These are phyloP conservation scores for Lissonota sp. DNA, from an alignment of 2,888 invertebrate genomes.

Conservation along the genomic window DNA sequence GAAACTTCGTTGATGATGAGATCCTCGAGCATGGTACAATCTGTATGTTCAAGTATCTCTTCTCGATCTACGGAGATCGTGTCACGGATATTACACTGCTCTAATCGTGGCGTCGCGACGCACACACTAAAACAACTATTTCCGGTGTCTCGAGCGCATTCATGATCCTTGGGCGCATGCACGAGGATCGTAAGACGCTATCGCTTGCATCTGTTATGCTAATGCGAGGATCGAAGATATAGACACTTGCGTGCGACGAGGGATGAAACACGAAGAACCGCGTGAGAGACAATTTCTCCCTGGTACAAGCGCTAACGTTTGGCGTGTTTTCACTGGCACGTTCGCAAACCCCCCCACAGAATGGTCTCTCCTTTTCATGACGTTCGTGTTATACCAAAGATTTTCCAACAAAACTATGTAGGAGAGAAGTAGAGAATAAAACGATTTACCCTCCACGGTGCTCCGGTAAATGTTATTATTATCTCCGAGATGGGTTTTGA, in stretches of 20 bases:
- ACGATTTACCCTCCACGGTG: neutral
- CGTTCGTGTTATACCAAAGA: slow-evolving; percentile 34
- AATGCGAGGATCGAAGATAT: slow-evolving; percentile 66
- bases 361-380: neutral
- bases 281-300: slow-evolving; percentile 27
- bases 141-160: neutral
- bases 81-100: neutral
- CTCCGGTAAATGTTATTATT: slow-evolving; percentile 48
- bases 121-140: neutral
- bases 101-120: neutral
- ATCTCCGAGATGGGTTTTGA: neutral
- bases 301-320: slow-evolving; percentile 31
- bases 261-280: slow-evolving; percentile 36
- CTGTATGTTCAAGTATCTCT: slow-evolving; percentile 4
- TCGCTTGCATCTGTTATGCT: slow-evolving; percentile 76
- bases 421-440: slow-evolving; percentile 26
- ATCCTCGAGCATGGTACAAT: no score
- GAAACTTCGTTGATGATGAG: no score
- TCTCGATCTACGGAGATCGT: slow-evolving; percentile 7
- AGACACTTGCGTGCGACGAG: slow-evolving; percentile 22
- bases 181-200: slow-evolving; percentile 63
- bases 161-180: slow-evolving; percentile 4
- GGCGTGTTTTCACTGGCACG: slow-evolving; percentile 58
- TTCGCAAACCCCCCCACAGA: slow-evolving; percentile 33
- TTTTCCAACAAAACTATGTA: slow-evolving; percentile 27